Evolutionary conservation across 2,888 invertebrate genomes (phyloP).

Genomic region (Acrocyrtus sp.): DNA sequence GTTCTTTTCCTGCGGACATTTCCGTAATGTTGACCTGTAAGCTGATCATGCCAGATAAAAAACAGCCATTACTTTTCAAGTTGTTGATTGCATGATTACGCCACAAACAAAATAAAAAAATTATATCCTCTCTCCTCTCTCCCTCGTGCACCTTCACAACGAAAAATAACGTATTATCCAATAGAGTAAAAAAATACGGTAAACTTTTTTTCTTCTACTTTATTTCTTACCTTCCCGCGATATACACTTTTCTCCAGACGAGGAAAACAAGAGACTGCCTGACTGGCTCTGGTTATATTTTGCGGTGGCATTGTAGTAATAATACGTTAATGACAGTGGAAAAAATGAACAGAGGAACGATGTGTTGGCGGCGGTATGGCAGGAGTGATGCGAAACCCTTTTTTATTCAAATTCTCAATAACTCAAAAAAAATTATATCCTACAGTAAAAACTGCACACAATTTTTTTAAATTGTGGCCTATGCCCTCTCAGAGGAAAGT

Average conservation of each 20-base stretch:
- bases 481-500: too few species aligned
- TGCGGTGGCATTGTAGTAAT: conserved; percentile 23
- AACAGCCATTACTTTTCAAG: conserved; percentile 59
- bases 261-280: conserved; percentile 17
- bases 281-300: conserved; percentile 23
- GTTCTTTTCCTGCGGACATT: conserved; percentile 62
- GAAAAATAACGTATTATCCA: background rate
- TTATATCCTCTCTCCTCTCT: too few species aligned
- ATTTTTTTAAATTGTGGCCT: too few species aligned
- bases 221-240: conserved; percentile 5
- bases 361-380: background rate
- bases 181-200: background rate
- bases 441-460: too few species aligned
- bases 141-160: background rate
- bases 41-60: conserved; percentile 57
- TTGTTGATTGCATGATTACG: conserved; percentile 63
- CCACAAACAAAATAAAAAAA: background rate
- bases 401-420: conserved; percentile 43
- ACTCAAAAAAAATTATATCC: too few species aligned
- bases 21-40: conserved; percentile 61
- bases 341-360: too few species aligned
- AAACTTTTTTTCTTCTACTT: conserved; percentile 3
- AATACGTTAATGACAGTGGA: conserved; percentile 45
- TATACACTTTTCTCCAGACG: background rate
- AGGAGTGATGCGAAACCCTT: conserved; percentile 21